Percentiles rank a stretch among this genome's conserved stretches.
Evolutionary conservation across 2,888 invertebrate genomes (phyloP).

Genomic region (Corythucha ciliata): DNA sequence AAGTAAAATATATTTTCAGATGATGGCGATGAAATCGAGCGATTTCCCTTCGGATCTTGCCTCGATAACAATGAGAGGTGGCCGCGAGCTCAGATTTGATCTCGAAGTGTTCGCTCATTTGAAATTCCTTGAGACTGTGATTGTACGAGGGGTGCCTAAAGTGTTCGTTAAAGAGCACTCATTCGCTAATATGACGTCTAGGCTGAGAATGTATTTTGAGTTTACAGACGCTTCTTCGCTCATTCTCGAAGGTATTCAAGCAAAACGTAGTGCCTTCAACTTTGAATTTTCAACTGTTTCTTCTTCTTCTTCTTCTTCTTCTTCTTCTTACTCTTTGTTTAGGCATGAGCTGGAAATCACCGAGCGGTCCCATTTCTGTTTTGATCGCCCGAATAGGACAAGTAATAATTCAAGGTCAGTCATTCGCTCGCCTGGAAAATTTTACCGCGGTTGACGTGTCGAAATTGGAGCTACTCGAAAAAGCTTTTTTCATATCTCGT

Average conservation of each 20-base stretch:
- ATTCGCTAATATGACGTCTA: conserved; percentile 49
- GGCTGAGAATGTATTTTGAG: conserved; percentile 24
- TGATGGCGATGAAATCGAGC: conserved; percentile 28
- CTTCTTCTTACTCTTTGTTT: too few species aligned
- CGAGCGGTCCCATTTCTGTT: conserved; percentile 54
- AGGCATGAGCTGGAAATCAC: conserved; percentile 51
- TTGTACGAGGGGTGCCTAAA: conserved; percentile 38
- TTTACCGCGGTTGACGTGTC: conserved; percentile 51
- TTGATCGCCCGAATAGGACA: conserved; percentile 50
- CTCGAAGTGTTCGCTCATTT: conserved; percentile 41
- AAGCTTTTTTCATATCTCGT: conserved; percentile 45
- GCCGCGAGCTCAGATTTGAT: conserved; percentile 29
- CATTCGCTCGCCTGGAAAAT: conserved; percentile 57
- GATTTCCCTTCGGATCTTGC: conserved; percentile 30
- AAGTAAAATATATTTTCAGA: conserved; percentile 32
- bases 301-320: too few species aligned
- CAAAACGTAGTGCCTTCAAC: too few species aligned
- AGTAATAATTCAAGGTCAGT: conserved; percentile 52
- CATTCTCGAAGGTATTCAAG: conserved; percentile 52
- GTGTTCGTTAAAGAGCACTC: conserved; percentile 51
- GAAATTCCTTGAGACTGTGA: conserved; percentile 45
- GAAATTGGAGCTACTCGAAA: conserved; percentile 48
- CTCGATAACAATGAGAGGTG: conserved; percentile 28
- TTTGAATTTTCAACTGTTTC: too few species aligned
- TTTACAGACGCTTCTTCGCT: conserved; percentile 48